A percentile compares a stretch with the other conserved stretches of the same genome.
These are phyloP conservation scores for Drosophila kambysellisi DNA, from an alignment of 2,888 invertebrate species.

Conservation along the genomic window DNA sequence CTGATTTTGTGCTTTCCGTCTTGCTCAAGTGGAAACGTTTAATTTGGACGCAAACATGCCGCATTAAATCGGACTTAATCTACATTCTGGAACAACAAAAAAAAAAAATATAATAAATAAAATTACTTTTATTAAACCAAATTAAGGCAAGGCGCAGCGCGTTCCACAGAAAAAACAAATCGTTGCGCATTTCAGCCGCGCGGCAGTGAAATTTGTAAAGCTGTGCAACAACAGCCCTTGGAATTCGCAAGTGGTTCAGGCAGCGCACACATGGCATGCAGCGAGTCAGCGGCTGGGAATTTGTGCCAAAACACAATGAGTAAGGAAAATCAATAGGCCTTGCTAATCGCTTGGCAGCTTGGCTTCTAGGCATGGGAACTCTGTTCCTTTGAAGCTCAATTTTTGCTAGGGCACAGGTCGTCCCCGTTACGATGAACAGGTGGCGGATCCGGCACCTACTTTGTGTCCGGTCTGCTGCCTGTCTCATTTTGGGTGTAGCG, in stretches of 20 bases:
- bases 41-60: conserved; percentile 6
- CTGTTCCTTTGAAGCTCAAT: conserved; percentile 79
- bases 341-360: conserved; percentile 80
- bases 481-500: conserved; percentile 77
- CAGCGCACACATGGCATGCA: conserved; percentile 1
- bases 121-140: conserved; percentile 54
- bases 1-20: neutral
- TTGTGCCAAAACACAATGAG: conserved; percentile 83
- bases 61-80: conserved; percentile 6
- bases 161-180: conserved; percentile 25
- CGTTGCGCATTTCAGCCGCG: neutral
- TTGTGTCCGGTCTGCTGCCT: conserved; percentile 63
- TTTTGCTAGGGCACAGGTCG: conserved; percentile 84
- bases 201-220: conserved; percentile 26
- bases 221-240: conserved; percentile 3
- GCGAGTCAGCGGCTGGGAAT: rapidly evolving
- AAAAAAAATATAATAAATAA: neutral
- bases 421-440: conserved; percentile 61
- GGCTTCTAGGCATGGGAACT: conserved; percentile 79
- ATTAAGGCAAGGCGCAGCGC: conserved; percentile 40
- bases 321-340: conserved; percentile 83
- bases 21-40: conserved; percentile 37
- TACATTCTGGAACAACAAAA: conserved; percentile 6
- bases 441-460: conserved; percentile 73
- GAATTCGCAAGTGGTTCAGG: conserved; percentile 67